These are phyloP conservation scores for Peromyscus nudipes DNA, from an alignment of 2,797 vertebrate species.

Conservation along the genomic window DNA sequence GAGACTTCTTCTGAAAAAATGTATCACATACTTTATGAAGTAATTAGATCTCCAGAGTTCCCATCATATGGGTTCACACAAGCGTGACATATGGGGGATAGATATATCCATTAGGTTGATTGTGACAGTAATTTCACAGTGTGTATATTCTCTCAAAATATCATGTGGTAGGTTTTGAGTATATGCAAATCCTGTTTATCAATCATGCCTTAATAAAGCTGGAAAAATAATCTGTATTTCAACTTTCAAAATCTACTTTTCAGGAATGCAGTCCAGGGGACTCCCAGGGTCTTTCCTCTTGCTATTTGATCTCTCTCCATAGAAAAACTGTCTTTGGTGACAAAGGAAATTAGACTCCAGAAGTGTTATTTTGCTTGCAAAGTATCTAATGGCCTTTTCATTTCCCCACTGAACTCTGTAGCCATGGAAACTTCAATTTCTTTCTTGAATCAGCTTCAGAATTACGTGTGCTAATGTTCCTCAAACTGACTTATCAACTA, in stretches of 20 bases:
- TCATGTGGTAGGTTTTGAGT: not conserved
- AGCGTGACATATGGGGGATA: not conserved
- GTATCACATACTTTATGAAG: not conserved
- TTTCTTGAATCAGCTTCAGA: slow-evolving; percentile 70
- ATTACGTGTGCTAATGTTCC: slow-evolving; percentile 46
- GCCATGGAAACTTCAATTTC: slow-evolving; percentile 73
- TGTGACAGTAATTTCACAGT: not conserved
- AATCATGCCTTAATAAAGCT: not conserved
- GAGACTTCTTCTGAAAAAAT: not conserved
- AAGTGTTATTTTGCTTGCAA: slow-evolving; percentile 68
- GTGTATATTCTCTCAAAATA: not conserved
- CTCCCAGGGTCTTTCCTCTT: not conserved
- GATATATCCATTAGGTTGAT: not conserved
- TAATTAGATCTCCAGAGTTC: not conserved
- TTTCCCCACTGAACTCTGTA: slow-evolving; percentile 69
- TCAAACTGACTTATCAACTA: slow-evolving; percentile 74
- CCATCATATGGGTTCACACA: not conserved
- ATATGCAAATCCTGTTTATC: not conserved
- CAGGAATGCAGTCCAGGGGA: not conserved
- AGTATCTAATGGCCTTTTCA: slow-evolving; percentile 60
- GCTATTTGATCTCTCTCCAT: not conserved
- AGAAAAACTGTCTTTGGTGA: slow-evolving; percentile 31
- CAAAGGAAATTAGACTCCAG: slow-evolving; percentile 50
- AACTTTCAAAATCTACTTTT: slow-evolving; percentile 24
- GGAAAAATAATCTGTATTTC: not conserved